Base-by-base conservation (phyloP, 1,140 invertebrate genomes). In the Trialeurodes vaporariorum region DNA sequence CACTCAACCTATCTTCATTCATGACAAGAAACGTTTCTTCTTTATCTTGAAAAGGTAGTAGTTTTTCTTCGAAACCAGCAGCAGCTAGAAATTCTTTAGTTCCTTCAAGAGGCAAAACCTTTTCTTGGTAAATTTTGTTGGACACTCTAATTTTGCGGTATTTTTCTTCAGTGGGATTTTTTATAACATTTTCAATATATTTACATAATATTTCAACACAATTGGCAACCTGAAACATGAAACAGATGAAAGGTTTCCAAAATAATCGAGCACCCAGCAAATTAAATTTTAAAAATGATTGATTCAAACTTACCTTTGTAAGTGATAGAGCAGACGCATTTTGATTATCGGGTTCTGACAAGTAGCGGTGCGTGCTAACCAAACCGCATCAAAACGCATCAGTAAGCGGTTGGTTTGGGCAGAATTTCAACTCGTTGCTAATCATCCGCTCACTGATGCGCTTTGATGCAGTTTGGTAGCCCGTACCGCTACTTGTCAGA, bases 171-270 rank as follows among this genome's bases (percentile, higher is more conserved):
- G 82, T 81, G 0, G 93, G 93, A 79, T 94, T 85, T 22, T 85
- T 85, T 21, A 94, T 82, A 24, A 97, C 89, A 77, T 98, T 98
- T 73, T 94, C 90, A 67, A 97, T 79, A 80, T 96, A 96, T 78
- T 92, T 94, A 72, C 84, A 85, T 2, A 98, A 76, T 2, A 91
- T 94, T 72, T 95, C 90, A 9, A 95, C 83, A 75, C 94, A 93
- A 5, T 83, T 81, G 64, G 87, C 85, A 9, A 92, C 81, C 87
- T 89, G 26, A 68, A n/a, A n/a, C n/a, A n/a, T n/a, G n/a, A n/a
- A n/a, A n/a, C 25, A 70, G 25, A 61, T 27, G 24, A 66, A 70
- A 58, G 61, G 58, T 25, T 59, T 59, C 22, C 21, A n/a, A n/a
- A n/a, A n/a, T n/a, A n/a, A n/a, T n/a, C n/a, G n/a, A n/a, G n/a